These are phyloP conservation scores for Eupithecia dodoneata DNA, from an alignment of 2,888 invertebrate genomes.

Conservation along the genomic window DNA sequence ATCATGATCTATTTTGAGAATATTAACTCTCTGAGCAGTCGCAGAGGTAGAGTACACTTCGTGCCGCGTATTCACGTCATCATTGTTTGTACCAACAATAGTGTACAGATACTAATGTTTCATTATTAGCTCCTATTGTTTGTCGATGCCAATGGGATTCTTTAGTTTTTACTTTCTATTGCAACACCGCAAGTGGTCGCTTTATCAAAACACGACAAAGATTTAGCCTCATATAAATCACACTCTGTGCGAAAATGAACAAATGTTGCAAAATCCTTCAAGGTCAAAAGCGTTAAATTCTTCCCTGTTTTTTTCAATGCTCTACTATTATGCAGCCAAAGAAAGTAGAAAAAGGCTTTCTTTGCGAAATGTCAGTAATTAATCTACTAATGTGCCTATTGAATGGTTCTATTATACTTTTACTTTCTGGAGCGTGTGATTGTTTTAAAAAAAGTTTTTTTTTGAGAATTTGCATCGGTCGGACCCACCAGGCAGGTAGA, in stretches of 20 bases:
- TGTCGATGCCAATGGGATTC: slow-evolving; percentile 56
- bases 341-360: slow-evolving; percentile 72
- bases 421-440: slow-evolving; percentile 73
- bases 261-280: slow-evolving; percentile 75
- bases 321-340: slow-evolving; percentile 58
- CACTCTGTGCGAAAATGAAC: slow-evolving; percentile 72
- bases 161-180: slow-evolving; percentile 62
- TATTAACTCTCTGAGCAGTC: slow-evolving; percentile 58
- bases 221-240: slow-evolving; percentile 71
- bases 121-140: slow-evolving; percentile 60
- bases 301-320: slow-evolving; percentile 53
- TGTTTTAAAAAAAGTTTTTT: slow-evolving; percentile 58
- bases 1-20: slow-evolving; percentile 76
- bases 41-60: slow-evolving; percentile 67
- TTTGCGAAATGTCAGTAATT: slow-evolving; percentile 72
- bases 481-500: slow-evolving; percentile 80
- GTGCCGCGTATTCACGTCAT: slow-evolving; percentile 58
- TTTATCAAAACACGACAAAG: slow-evolving; percentile 73
- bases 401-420: slow-evolving; percentile 69
- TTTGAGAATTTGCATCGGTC: slow-evolving; percentile 69
- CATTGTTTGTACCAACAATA: slow-evolving; percentile 62
- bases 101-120: slow-evolving; percentile 59
- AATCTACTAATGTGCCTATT: slow-evolving; percentile 73
- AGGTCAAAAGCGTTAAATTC: slow-evolving; percentile 70
- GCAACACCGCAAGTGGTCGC: slow-evolving; percentile 76